phyloP scores from a whole-genome alignment of 2,888 invertebrate genomes.

The Atrina japonica region DNA sequence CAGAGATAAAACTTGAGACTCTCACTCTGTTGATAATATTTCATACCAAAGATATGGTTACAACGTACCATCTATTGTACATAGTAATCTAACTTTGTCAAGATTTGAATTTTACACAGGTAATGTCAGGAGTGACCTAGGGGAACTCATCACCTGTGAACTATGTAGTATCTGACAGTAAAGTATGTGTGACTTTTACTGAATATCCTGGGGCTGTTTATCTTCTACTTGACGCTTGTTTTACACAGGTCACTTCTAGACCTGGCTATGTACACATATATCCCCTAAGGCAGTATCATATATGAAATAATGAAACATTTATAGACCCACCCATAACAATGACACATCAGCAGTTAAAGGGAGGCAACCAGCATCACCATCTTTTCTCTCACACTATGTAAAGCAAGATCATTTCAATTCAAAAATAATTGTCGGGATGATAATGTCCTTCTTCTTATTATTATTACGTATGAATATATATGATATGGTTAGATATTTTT shows the following conservation, averaged over 20 bases:
- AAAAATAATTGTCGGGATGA: no score
- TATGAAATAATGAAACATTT: slow-evolving; percentile 10
- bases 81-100: no score
- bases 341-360: no score
- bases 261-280: slow-evolving; percentile 16
- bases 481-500: no score
- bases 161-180: slow-evolving; percentile 10
- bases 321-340: slow-evolving; percentile 12
- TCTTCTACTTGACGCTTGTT: slow-evolving; percentile 10
- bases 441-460: no score
- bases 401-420: no score
- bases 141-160: slow-evolving; percentile 33
- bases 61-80: no score
- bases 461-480: no score
- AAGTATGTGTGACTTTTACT: slow-evolving; percentile 17
- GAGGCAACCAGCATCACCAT: no score
- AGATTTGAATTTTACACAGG: no score
- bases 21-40: slow-evolving; percentile 13
- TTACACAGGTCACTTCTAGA: slow-evolving; percentile 6
- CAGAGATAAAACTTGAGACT: slow-evolving; percentile 1
- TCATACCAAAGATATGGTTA: not conserved
- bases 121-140: slow-evolving; percentile 24
- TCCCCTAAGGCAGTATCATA: slow-evolving; percentile 9
- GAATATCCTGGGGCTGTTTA: slow-evolving; percentile 31
- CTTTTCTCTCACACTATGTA: no score